phyloP scores from a whole-genome alignment of 2,113 vertebrate genomes.

The Hipposideros armiger region DNA sequence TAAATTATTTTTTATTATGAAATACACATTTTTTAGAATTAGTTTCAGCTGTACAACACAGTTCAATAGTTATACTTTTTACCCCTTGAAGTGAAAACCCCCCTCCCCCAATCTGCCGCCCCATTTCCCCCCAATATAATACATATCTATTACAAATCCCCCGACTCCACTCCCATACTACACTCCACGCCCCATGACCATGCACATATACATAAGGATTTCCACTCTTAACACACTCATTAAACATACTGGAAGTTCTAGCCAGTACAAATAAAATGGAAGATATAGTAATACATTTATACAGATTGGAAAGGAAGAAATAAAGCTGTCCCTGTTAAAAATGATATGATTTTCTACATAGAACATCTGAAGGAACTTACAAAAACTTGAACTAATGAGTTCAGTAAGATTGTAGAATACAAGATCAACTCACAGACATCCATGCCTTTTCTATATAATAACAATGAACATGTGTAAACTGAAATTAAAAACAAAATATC shows the following conservation, averaged over 20 bases:
- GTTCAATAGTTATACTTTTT: too few species aligned
- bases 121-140: too few species aligned
- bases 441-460: not conserved
- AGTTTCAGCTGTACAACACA: too few species aligned
- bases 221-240: not conserved
- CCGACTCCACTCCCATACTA: too few species aligned
- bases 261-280: not conserved
- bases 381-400: not conserved
- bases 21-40: too few species aligned
- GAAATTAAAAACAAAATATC: not conserved
- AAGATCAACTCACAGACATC: not conserved
- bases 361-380: not conserved
- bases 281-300: not conserved
- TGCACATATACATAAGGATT: not conserved
- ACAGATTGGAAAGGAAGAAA: not conserved
- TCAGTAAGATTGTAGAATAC: not conserved
- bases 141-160: too few species aligned
- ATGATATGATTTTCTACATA: not conserved
- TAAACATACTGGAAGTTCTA: not conserved
- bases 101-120: too few species aligned
- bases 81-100: too few species aligned
- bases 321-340: not conserved
- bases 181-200: too few species aligned
- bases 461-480: not conserved
- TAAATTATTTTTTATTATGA: too few species aligned